Evolutionary conservation across 2,113 vertebrate genomes (phyloP).

Genomic region (Saccopteryx bilineata): DNA sequence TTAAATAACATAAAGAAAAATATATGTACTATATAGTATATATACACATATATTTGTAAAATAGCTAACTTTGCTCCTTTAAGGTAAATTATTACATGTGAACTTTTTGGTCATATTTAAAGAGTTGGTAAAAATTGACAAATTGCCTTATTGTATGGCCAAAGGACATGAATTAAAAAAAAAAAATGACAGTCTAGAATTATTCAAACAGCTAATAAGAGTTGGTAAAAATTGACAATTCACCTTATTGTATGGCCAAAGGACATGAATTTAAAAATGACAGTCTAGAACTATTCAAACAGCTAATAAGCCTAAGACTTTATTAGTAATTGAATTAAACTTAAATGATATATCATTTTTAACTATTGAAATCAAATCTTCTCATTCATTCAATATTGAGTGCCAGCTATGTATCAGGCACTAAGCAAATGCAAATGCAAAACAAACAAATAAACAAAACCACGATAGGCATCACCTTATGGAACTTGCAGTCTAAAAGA

Average conservation of each 20-base stretch:
- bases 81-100: neutral
- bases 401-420: neutral
- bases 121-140: neutral
- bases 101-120: slow-evolving; percentile 12
- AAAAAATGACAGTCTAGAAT: neutral
- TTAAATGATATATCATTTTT: neutral
- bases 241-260: neutral
- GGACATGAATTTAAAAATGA: neutral
- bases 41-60: neutral
- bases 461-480: neutral
- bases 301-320: neutral
- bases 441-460: neutral
- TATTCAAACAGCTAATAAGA: slow-evolving; percentile 2
- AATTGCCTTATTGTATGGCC: neutral
- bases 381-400: neutral
- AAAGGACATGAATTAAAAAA: neutral
- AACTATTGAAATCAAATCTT: neutral
- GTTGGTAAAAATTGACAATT: neutral
- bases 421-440: neutral
- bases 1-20: neutral
- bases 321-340: neutral
- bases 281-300: neutral
- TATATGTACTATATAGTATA: neutral
- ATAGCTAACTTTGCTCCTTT: neutral
- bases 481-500: neutral